Evolutionary conservation across 2,797 vertebrate genomes (phyloP).

Genomic region (Mallotus villosus): DNA sequence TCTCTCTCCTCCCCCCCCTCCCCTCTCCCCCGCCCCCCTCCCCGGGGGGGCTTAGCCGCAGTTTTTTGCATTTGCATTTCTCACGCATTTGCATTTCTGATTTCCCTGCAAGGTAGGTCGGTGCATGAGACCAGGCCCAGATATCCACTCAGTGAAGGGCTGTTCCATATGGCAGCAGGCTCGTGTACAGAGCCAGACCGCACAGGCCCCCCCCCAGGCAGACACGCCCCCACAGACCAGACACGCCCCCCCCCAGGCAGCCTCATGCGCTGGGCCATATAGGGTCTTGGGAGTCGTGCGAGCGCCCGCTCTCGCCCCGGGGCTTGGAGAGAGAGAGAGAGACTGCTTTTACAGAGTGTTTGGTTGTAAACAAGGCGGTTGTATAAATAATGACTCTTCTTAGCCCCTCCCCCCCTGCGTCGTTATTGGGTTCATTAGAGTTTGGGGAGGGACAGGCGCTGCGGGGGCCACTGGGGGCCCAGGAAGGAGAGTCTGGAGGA

Average conservation of each 20-base stretch:
- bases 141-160: neutral
- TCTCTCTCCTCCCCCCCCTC: too few relatives aligned
- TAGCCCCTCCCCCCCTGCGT: conserved; percentile 27
- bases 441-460: conserved; percentile 11
- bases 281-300: conserved; percentile 38
- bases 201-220: conserved; percentile 15
- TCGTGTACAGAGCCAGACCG: conserved; percentile 49
- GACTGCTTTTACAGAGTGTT: conserved; percentile 35
- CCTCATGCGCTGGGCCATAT: conserved; percentile 46
- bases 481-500: conserved; percentile 7
- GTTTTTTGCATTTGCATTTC: conserved; percentile 13
- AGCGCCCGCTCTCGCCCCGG: conserved; percentile 25
- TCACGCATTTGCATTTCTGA: conserved; percentile 21
- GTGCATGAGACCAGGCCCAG: conserved; percentile 14
- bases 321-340: conserved; percentile 32
- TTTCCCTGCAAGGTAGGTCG: neutral
- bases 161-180: conserved; percentile 39
- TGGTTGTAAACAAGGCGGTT: conserved; percentile 42
- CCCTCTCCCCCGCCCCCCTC: too few relatives aligned
- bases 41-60: too few relatives aligned
- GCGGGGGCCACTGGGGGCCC: neutral
- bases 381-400: conserved; percentile 6
- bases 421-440: conserved; percentile 41
- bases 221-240: too few relatives aligned
- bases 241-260: conserved; percentile 25